Base-by-base conservation (phyloP, 2,113 vertebrate species). In the Triplophysa dalaica region DNA sequence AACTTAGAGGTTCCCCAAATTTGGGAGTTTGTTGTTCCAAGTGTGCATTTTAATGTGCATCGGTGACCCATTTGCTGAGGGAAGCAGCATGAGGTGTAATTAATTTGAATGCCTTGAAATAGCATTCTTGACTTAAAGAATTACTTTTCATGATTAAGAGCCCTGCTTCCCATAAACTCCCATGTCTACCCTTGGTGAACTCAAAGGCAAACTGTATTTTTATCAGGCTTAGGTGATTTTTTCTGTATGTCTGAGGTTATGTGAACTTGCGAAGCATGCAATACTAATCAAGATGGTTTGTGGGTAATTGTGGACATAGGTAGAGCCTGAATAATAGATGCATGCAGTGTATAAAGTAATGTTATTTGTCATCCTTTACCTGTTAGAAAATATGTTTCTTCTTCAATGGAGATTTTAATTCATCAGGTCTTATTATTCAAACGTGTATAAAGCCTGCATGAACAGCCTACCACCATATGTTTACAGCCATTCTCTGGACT, bases 31-130 rank as follows among this genome's bases (percentile, higher is more conserved):
- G 48, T 65, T 29, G 56, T 50, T 54, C n/a, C 22, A 65, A 80
- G 70, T 21, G 24, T 62, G 56, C 64, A 50, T 22, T 63, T 72
- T 33, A 72, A 73, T 24, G 14, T 80, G 78, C 45, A 21, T 72
- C 38, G 4, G 54, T 80, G 67, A 72, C 68, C 68, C 43, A 79
- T 79, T 80, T 81, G 75, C 43, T 62, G 66, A 68, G 60, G 54
- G 72, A 48, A 79, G 77, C 56, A 70, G 41, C 8, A 8, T 63
- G 58, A 79, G 54, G 67, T 61, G 41, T 79, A 70, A 79, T 70
- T 79, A 48, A 70, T 70, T 70, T 70, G 56, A 79, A 79, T 72
- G 43, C 14, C 56, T 70, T 79, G 54, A 60, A 50, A 75, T 29
- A 79, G 58, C 45, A 64, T 26, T 26, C 12, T 50, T 9, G 43